Evolutionary conservation across 2,888 invertebrate species (phyloP).

Genomic region (Trissoscelio sp.): DNA sequence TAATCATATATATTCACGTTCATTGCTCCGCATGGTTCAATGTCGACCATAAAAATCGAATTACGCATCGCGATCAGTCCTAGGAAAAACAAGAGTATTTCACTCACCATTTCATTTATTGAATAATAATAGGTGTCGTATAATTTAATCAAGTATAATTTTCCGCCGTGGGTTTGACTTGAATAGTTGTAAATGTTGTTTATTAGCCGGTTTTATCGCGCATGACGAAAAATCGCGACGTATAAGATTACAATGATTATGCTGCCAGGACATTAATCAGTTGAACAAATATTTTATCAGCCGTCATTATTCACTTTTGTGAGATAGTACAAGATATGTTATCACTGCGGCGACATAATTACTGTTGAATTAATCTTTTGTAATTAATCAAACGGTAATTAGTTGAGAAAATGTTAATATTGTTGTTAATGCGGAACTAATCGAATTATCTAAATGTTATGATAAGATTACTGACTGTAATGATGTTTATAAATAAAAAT

Average conservation of each 20-base stretch:
- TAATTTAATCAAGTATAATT: background rate
- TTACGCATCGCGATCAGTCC: background rate
- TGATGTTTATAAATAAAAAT: too few species aligned
- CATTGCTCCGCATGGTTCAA: conserved; percentile 9
- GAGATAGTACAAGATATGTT: conserved; percentile 18
- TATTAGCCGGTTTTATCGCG: conserved; percentile 2
- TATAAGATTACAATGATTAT: conserved; percentile 12
- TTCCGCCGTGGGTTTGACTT: background rate
- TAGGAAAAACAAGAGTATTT: background rate
- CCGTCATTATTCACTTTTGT: conserved; percentile 12
- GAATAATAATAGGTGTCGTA: conserved; percentile 6
- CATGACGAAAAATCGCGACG: background rate
- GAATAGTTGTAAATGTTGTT: background rate
- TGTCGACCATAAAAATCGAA: conserved; percentile 34
- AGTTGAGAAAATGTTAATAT: conserved; percentile 10
- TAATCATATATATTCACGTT: conserved; percentile 26
- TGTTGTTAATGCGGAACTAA: background rate
- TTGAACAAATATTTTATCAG: conserved; percentile 30
- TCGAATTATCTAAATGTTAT: background rate
- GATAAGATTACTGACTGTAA: background rate
- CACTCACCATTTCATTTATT: conserved; percentile 7
- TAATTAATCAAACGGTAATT: conserved; percentile 12
- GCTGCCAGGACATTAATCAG: background rate
- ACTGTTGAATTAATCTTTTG: conserved; percentile 5
- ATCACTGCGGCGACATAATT: conserved; percentile 6